These are phyloP conservation scores for Dissostichus mawsoni DNA, from an alignment of 2,113 vertebrate species.

Conservation along the genomic window DNA sequence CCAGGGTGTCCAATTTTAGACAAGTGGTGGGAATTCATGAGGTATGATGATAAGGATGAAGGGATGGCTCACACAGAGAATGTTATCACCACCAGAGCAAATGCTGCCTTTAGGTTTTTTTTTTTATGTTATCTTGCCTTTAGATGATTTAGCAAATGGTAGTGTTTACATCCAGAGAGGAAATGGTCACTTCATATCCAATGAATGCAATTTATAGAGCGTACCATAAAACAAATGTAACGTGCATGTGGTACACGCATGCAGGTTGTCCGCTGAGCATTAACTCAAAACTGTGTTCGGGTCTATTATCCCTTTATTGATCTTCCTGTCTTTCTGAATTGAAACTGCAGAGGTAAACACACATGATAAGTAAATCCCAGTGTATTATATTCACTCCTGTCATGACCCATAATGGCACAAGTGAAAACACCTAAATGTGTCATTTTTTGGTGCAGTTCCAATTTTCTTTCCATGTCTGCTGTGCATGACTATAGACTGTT, in stretches of 20 bases:
- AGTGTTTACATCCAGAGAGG: neutral
- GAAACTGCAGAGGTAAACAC: constrained; percentile 31
- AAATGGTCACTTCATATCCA: neutral
- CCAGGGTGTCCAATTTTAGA: constrained; percentile 70
- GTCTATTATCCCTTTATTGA: constrained; percentile 62
- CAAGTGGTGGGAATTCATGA: constrained; percentile 63
- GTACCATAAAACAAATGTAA: neutral
- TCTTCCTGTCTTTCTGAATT: constrained; percentile 30
- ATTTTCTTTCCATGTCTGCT: neutral
- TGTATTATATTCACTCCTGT: constrained; percentile 48
- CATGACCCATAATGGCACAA: constrained; percentile 29
- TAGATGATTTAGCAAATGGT: neutral
- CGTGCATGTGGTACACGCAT: constrained; percentile 6
- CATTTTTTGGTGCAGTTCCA: neutral
- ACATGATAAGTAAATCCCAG: constrained; percentile 44
- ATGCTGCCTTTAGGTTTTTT: neutral
- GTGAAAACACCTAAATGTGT: constrained; percentile 9
- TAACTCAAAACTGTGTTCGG: constrained; percentile 3
- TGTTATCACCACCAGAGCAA: neutral
- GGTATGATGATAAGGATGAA: constrained; percentile 56
- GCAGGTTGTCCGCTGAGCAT: constrained; percentile 19
- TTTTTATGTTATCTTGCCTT: neutral
- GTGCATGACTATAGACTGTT: neutral
- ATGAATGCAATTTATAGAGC: neutral
- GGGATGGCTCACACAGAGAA: constrained; percentile 24